phyloP scores from a whole-genome alignment of 2,888 invertebrate genomes.

The Brachyopa scutellaris region DNA sequence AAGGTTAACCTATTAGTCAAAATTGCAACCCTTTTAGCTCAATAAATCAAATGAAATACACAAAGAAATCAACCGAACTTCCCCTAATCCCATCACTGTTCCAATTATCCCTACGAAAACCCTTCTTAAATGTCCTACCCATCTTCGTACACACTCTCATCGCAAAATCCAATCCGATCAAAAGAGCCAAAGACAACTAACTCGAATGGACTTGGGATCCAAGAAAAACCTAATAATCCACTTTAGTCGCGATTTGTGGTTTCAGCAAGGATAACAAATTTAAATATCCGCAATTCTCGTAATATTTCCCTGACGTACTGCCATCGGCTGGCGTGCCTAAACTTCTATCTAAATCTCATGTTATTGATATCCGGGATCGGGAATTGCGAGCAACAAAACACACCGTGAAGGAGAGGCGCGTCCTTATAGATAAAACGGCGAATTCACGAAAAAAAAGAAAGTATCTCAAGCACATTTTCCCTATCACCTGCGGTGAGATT shows the following conservation, averaged over 20 bases:
- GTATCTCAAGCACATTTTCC: conserved; percentile 16
- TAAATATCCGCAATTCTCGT: conserved; percentile 63
- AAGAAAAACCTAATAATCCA: conserved; percentile 33
- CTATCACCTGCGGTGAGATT: conserved; percentile 58
- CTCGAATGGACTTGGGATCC: no score
- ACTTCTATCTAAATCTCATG: conserved; percentile 57
- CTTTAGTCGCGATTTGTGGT: not conserved
- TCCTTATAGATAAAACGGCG: no score
- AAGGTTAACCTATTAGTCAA: not conserved
- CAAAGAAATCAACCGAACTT: not conserved
- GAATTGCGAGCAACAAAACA: conserved; percentile 22
- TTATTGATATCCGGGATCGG: conserved; percentile 62
- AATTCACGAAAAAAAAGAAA: conserved; percentile 11
- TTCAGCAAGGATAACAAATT: conserved; percentile 43
- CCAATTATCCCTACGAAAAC: conserved; percentile 5
- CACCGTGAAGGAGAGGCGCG: no score
- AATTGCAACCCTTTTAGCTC: not conserved
- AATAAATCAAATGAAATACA: conserved; percentile 1
- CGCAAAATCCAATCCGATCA: conserved; percentile 4
- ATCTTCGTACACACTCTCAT: not conserved
- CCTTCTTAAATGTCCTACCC: not conserved
- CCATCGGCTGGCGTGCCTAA: no score
- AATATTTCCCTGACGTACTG: conserved; percentile 37
- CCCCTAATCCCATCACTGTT: not conserved
- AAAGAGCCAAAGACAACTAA: conserved; percentile 5